Base-by-base conservation (phyloP, 2,797 vertebrate species). In the Xenopus petersii region DNA sequence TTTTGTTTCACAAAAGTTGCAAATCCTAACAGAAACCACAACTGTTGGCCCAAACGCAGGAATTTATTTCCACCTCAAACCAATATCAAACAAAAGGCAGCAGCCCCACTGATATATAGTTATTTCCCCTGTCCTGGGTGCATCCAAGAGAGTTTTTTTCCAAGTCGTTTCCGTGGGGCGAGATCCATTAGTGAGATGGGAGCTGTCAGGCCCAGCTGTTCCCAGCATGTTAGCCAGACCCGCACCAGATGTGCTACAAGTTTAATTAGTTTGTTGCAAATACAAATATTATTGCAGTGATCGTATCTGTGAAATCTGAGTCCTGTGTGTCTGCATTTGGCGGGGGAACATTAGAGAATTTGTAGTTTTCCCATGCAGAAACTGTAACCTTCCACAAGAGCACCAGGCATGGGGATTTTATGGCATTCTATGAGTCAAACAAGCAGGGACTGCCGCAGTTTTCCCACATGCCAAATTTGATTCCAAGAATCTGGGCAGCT, bases 241-340 rank as follows among this genome's bases (percentile, higher is more conserved):
- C 12, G 47, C 24, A 63, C 75, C 75, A 78, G 70, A 78, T 78
- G 75, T 78, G 70, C 13, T 48, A 16, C 30, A 13, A 55, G 13
- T 47, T 61, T 59, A 47, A 78, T 78, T 33, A 56, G 56, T 15
- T 46, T 54, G 70, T 62, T 67, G 58, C 46, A 13, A 62, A 56
- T 42, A 47, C 33, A 69, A 77, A 77, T 77, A 72, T 77, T 72
- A 67, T 77, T 56, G n/a, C 12, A 72, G 26, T 11, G 64, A 63
- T 60, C 2, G 63, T 67, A 72, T 67, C 55, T 55, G 24, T 54
- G 63, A 71, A 62, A 56, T 17, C 8, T 7, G 55, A 56, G n/a
- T 16, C 55, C 36, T 9, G 36, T 42, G 36, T 42, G 36, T 30
- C 26, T 42, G 36, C 36, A 9, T 9, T 42, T 42, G 36, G 36